Conservation (phyloP, 2,797 vertebrate genomes). For the Bradypodion ventrale region DNA sequence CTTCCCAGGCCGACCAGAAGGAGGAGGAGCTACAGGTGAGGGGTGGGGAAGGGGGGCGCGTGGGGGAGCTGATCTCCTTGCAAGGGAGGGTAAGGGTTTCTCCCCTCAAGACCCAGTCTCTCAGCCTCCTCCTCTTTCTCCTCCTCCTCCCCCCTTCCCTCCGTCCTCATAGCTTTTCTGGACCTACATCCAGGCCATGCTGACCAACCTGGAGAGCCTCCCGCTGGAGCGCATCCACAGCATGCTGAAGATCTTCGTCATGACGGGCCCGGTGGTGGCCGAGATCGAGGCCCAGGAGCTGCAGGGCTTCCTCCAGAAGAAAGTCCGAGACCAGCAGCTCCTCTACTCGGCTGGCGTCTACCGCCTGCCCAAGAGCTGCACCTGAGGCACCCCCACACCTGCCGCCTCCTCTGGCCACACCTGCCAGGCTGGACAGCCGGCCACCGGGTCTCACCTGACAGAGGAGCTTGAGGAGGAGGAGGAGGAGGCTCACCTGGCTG, state of each 20-base stretch:
- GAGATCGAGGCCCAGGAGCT: conserved; percentile 96
- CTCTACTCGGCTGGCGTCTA: conserved; percentile 87
- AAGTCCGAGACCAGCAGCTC: conserved; percentile 93
- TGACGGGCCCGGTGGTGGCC: conserved; percentile 89
- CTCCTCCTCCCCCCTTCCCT: background rate
- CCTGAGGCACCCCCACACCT: conserved; percentile 37
- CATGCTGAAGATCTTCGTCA: conserved; percentile 98
- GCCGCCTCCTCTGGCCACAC: too few species aligned
- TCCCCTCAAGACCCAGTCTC: too few species aligned
- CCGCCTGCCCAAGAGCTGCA: conserved; percentile 88
- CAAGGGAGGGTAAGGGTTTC: too few species aligned
- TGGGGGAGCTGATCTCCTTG: too few species aligned
- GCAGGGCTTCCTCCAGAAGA: conserved; percentile 93
- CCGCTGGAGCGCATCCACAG: conserved; percentile 95
- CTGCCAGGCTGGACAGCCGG: too few species aligned
- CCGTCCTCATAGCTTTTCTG: conserved; percentile 86
- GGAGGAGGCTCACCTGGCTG: too few species aligned
- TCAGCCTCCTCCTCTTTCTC: too few species aligned
- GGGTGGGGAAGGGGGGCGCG: accelerated
- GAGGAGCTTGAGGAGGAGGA: too few species aligned
- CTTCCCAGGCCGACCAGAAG: conserved; percentile 95
- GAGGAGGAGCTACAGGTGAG: conserved; percentile 87
- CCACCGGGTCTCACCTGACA: too few species aligned
- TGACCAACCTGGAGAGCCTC: conserved; percentile 97
- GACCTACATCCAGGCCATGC: conserved; percentile 98